Conservation (phyloP, 1,140 invertebrate species). For the Acromyrmex echinatior region DNA sequence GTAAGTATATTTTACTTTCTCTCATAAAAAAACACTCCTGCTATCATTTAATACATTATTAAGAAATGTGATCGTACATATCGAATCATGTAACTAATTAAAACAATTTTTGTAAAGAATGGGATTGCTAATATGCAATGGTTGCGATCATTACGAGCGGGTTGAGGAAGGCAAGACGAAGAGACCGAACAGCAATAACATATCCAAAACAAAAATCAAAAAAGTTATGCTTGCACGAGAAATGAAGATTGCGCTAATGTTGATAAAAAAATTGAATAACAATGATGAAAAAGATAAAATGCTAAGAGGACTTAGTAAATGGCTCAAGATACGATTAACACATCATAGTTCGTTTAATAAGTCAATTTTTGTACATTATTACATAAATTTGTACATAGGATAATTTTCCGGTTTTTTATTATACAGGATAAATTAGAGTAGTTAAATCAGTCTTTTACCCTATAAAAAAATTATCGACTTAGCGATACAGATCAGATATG, state of each 20-base stretch:
- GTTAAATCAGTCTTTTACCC: too few relatives aligned
- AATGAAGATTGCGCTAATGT: constrained; percentile 92
- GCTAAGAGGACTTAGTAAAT: constrained; percentile 90
- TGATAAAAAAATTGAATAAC: constrained; percentile 87
- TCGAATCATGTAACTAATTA: neutral
- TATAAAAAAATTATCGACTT: too few relatives aligned
- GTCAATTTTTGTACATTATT: constrained; percentile 52
- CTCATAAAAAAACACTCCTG: neutral
- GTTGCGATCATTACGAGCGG: neutral
- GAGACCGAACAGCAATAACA: neutral
- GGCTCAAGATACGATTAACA: constrained; percentile 88
- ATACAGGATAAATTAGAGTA: too few relatives aligned
- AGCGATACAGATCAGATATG: too few relatives aligned
- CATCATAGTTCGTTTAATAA: constrained; percentile 86
- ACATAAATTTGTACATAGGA: neutral
- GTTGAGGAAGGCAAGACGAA: neutral
- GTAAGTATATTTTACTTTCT: neutral
- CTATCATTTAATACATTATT: neutral
- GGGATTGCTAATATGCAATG: neutral
- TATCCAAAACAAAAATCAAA: constrained; percentile 62
- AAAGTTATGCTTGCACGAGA: constrained; percentile 88
- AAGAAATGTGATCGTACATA: neutral
- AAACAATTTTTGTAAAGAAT: neutral
- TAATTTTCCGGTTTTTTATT: too few relatives aligned
- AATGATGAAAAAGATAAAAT: constrained; percentile 80